Percentiles rank a stretch among this genome's conserved stretches.
Evolutionary conservation across 2,888 invertebrate species (phyloP).

Genomic region (Stomorhina lunata): DNA sequence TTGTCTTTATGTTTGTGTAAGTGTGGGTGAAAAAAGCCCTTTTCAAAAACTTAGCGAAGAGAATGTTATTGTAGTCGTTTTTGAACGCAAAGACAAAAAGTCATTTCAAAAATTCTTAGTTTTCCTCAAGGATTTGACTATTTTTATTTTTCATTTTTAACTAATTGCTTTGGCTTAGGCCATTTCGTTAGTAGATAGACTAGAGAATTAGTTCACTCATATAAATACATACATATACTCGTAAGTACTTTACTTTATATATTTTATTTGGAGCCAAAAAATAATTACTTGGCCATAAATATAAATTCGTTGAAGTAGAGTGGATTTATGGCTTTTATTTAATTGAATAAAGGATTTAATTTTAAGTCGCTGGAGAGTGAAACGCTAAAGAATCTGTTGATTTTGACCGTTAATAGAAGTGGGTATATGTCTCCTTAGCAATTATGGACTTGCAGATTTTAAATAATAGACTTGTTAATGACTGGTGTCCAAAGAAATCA

Average conservation of each 20-base stretch:
- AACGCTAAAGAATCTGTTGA: not conserved
- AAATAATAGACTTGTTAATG: too few species aligned
- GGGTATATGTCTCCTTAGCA: too few species aligned
- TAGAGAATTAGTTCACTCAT: constrained; percentile 33
- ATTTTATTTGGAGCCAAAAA: constrained; percentile 1
- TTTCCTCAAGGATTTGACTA: constrained; percentile 56
- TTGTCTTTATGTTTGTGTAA: not conserved
- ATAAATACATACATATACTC: not conserved
- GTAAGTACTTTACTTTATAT: not conserved
- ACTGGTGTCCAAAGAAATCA: too few species aligned
- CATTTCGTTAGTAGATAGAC: constrained; percentile 46
- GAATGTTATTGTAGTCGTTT: not conserved
- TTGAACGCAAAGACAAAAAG: constrained; percentile 30
- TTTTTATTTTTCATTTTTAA: constrained; percentile 42
- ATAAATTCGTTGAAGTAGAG: constrained; percentile 31
- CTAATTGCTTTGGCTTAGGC: constrained; percentile 61
- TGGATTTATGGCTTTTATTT: constrained; percentile 29
- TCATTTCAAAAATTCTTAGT: constrained; percentile 45
- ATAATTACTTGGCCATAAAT: constrained; percentile 57
- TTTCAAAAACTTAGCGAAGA: too few species aligned
- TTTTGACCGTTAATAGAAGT: not conserved
- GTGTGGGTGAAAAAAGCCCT: not conserved
- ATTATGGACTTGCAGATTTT: too few species aligned
- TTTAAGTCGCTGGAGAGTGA: constrained; percentile 6
- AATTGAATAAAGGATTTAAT: constrained; percentile 49